Conservation (phyloP, 1,140 invertebrate species). For the Palaemon carinicauda region DNA sequence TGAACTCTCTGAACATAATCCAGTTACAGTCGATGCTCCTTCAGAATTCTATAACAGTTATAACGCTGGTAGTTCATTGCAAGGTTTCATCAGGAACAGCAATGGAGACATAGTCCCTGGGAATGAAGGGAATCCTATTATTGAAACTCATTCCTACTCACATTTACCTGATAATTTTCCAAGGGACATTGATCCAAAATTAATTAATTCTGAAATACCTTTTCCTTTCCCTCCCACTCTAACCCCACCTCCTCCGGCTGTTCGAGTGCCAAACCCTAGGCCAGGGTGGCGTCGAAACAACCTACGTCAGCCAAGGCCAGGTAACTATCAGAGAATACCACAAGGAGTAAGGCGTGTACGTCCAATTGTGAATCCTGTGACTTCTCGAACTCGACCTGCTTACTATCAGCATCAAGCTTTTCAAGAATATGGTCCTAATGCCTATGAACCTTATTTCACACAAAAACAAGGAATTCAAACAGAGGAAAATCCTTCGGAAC, state of each 20-base stretch:
- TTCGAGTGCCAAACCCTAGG: background rate
- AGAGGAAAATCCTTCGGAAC: background rate
- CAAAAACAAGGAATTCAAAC: too few relatives aligned
- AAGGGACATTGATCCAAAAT: constrained; percentile 32
- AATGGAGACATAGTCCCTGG: too few relatives aligned
- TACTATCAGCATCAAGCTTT: background rate
- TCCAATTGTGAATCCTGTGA: background rate
- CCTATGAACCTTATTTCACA: too few relatives aligned
- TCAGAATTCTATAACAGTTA: background rate
- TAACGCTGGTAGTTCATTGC: background rate
- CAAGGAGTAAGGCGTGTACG: background rate
- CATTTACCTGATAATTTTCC: constrained; percentile 40
- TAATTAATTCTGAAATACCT: constrained; percentile 34
- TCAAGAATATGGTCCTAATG: too few relatives aligned
- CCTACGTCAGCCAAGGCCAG: background rate
- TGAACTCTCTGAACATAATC: constrained; percentile 10
- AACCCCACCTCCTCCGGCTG: background rate
- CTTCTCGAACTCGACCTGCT: too few relatives aligned
- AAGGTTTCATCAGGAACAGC: too few relatives aligned
- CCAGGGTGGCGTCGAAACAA: background rate
- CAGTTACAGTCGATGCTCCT: constrained; percentile 14
- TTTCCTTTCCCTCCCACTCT: constrained; percentile 31
- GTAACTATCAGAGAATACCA: background rate
- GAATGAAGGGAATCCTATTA: background rate
- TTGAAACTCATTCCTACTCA: background rate